Base-by-base conservation (phyloP, 1,140 invertebrate genomes). In the Drosophila sp. region DNA sequence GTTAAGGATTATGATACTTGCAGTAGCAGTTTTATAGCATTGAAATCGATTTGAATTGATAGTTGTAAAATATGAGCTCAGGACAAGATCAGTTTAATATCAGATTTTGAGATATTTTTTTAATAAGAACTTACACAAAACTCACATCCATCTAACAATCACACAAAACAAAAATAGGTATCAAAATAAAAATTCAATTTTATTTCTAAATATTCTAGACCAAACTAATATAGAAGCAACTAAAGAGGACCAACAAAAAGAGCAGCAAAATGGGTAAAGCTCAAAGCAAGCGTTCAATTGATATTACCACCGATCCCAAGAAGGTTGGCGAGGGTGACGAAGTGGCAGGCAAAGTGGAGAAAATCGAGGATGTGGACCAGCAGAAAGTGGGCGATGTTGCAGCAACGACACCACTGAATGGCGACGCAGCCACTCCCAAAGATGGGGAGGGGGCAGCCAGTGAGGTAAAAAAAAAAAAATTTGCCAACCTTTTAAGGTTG, bases 201-300 rank as follows among this genome's bases (percentile, higher is more conserved):
- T 11, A 58, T 35, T 58, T 60, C 8, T 10, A 58, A 41, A 23
- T 29, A 70, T 72, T 72, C 5, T 60, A 84, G 65, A 66, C 72
- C 69, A 74, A 80, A 50, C 44, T 50, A 50, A 87, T 77, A 35
- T 35, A 35, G 33, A 79, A 87, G 79, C 66, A 40, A 82, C 70
- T 75, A 76, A 83, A 60, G 41, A 79, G 66, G 58, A 83, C 61
- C 50, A 74, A 50, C 27, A 17, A 27, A 50, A 17, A 64, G 60
- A 76, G 55, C 65, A 62, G 41, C 10, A 41, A 77, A 91, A 96
- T 97, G 96, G 96, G 96, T 93, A 96, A 95, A 92, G 95, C 95
- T 93, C 96, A 96, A 93, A 96, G 96, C 92, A 97, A 96, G 93
- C 95, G 96, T 93, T 96, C 96, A 78, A 96, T 96, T 89, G 96